A percentile compares a stretch with the other conserved stretches of the same genome.
phyloP scores from a whole-genome alignment of 1,140 invertebrate genomes.

The Drosophila serrata region DNA sequence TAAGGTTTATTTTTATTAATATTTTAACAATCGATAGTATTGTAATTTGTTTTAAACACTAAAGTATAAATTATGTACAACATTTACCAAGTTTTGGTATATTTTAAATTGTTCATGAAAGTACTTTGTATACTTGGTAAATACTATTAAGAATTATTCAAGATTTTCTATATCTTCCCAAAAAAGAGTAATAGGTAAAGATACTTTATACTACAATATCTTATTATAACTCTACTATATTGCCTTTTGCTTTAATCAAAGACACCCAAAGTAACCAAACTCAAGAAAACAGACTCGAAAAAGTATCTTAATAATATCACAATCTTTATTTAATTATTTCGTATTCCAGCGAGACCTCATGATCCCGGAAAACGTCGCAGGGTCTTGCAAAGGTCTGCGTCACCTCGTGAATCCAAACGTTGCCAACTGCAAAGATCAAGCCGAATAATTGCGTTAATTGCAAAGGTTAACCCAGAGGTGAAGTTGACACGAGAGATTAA shows the following conservation, averaged over 20 bases:
- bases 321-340: conserved; percentile 72
- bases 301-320: conserved; percentile 21
- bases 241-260: not conserved
- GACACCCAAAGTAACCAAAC: not conserved
- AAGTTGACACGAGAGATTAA: not conserved
- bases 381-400: conserved; percentile 95
- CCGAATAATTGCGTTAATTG: conserved; percentile 25
- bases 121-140: too few relatives aligned
- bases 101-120: too few relatives aligned
- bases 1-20: rapidly evolving
- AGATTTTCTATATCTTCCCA: too few relatives aligned
- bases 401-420: conserved; percentile 97
- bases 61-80: too few relatives aligned
- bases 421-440: conserved; percentile 89
- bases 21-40: too few relatives aligned
- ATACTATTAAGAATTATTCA: too few relatives aligned
- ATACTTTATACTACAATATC: too few relatives aligned
- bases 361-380: conserved; percentile 87
- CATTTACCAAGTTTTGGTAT: too few relatives aligned
- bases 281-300: not conserved
- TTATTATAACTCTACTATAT: not conserved
- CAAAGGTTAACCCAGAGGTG: conserved; percentile 89
- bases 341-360: conserved; percentile 69
- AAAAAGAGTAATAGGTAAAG: too few relatives aligned
- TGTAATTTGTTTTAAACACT: too few relatives aligned